A percentile compares a stretch with the other conserved stretches of the same genome.
Evolutionary conservation across 2,888 invertebrate genomes (phyloP).

Genomic region (Trichogramma evanescens): DNA sequence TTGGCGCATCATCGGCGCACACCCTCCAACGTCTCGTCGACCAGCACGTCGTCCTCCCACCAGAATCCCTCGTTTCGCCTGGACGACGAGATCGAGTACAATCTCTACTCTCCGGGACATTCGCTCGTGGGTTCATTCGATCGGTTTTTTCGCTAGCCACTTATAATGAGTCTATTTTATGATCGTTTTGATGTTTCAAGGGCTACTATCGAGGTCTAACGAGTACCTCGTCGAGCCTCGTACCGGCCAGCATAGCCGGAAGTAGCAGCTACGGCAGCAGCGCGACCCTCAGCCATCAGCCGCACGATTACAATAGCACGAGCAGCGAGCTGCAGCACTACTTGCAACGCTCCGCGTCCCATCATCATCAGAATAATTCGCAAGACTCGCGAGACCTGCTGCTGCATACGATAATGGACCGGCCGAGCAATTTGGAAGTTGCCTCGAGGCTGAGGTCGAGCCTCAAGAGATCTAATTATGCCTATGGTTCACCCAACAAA

Average conservation of each 20-base stretch:
- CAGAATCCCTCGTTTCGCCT: slow-evolving; percentile 59
- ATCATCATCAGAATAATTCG: slow-evolving; percentile 28
- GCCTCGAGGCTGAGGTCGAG: slow-evolving; percentile 69
- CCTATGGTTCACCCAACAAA: slow-evolving; percentile 52
- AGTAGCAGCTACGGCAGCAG: slow-evolving; percentile 10
- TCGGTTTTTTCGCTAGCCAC: neutral
- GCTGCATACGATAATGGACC: slow-evolving; percentile 36
- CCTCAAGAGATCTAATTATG: slow-evolving; percentile 64
- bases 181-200: neutral
- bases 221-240: slow-evolving; percentile 9
- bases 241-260: neutral
- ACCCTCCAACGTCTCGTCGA: slow-evolving; percentile 51
- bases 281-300: neutral
- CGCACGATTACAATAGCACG: neutral
- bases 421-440: slow-evolving; percentile 62
- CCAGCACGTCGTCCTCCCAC: slow-evolving; percentile 55
- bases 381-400: slow-evolving; percentile 41
- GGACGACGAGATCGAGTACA: slow-evolving; percentile 54
- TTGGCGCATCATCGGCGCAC: slow-evolving; percentile 67
- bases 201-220: slow-evolving; percentile 42
- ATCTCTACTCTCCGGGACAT: slow-evolving; percentile 37
- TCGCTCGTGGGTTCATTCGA: slow-evolving; percentile 7
- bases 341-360: slow-evolving; percentile 11
- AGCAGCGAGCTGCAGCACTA: slow-evolving; percentile 27
- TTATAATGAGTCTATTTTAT: neutral